A percentile compares a stretch with the other conserved stretches of the same genome.
phyloP scores from a whole-genome alignment of 35 echinoderm and acorn worm species.

The Lytechinus variegatus region DNA sequence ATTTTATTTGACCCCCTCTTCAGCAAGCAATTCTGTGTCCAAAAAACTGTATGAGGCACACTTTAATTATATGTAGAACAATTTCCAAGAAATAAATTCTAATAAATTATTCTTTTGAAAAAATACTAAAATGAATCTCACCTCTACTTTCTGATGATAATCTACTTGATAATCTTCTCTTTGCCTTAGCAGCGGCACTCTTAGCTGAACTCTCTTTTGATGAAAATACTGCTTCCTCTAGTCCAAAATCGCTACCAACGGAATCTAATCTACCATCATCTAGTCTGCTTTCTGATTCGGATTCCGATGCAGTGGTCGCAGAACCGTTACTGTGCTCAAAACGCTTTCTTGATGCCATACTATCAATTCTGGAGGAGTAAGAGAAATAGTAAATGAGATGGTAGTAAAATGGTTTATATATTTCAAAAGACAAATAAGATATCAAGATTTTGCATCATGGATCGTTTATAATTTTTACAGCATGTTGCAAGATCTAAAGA shows the following conservation, averaged over 20 bases:
- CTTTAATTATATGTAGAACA: too few species aligned
- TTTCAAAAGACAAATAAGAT: too few species aligned
- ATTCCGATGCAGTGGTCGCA: constrained; percentile 50
- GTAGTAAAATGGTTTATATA: background rate
- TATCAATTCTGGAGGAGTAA: background rate
- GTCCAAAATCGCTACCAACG: constrained; percentile 69
- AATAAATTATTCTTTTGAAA: too few species aligned
- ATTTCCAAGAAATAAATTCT: too few species aligned
- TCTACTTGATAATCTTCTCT: constrained; percentile 76
- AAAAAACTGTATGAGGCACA: too few species aligned
- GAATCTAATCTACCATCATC: constrained; percentile 63
- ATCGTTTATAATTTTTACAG: too few species aligned
- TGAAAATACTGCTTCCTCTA: constrained; percentile 53
- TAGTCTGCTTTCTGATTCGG: constrained; percentile 45
- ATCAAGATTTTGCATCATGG: too few species aligned
- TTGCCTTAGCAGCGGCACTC: constrained; percentile 47
- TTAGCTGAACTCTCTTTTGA: background rate
- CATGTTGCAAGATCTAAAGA: too few species aligned
- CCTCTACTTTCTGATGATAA: constrained; percentile 88
- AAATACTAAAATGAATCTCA: constrained; percentile 23
- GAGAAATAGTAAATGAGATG: background rate
- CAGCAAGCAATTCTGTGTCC: too few species aligned
- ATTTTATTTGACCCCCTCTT: too few species aligned
- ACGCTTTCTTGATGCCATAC: constrained; percentile 34
- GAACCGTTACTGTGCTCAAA: constrained; percentile 53